phyloP scores from a whole-genome alignment of 2,797 vertebrate genomes.

The Tragopan temminckii region DNA sequence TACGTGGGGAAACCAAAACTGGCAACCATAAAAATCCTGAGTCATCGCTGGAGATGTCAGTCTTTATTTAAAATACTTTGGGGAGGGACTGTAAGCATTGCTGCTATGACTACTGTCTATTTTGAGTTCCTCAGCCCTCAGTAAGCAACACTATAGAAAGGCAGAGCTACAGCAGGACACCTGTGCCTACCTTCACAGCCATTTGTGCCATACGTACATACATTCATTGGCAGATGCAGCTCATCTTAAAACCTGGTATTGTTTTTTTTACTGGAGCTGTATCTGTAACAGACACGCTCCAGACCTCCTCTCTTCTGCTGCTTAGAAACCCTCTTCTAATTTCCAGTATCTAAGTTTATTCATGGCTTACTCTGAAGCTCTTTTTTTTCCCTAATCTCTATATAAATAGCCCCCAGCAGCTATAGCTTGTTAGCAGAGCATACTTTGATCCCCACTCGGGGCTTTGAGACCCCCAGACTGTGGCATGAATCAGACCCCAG shows the following conservation, averaged over 20 bases:
- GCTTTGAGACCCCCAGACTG: not conserved
- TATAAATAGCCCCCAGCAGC: not conserved
- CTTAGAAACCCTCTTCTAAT: not conserved
- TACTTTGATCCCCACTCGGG: not conserved
- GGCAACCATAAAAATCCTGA: constrained; percentile 7
- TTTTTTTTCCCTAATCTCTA: fast-evolving
- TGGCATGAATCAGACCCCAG: not conserved
- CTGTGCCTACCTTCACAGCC: not conserved
- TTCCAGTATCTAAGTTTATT: constrained; percentile 25
- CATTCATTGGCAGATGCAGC: constrained; percentile 20
- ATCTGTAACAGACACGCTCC: not conserved
- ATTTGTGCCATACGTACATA: not conserved
- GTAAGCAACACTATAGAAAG: constrained; percentile 42
- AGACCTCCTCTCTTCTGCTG: not conserved
- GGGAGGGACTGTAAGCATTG: not conserved
- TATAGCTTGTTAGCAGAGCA: not conserved
- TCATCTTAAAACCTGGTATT: not conserved
- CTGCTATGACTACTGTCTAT: constrained; percentile 8
- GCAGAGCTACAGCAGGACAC: constrained; percentile 46
- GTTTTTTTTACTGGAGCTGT: not conserved
- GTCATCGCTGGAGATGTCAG: not conserved
- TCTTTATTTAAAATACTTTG: constrained; percentile 5
- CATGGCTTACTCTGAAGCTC: not conserved
- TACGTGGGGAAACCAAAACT: not conserved
- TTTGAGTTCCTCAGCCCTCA: constrained; percentile 21